A percentile compares a stretch with the other conserved stretches of the same genome.
Evolutionary conservation across 2,797 vertebrate species (phyloP).

Genomic region (Rhabdophis nuchalis): DNA sequence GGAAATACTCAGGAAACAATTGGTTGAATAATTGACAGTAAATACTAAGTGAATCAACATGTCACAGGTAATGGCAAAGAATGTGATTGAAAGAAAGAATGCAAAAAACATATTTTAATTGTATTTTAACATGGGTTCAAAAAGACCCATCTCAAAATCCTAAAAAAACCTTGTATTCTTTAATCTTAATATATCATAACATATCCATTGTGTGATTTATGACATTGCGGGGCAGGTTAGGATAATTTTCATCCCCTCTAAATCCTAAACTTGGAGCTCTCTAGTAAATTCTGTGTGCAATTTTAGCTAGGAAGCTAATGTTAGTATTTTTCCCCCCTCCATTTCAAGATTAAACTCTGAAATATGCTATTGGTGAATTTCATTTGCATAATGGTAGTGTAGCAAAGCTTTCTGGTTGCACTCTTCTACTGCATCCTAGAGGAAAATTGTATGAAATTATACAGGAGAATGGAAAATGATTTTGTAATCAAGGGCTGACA

Average conservation of each 20-base stretch:
- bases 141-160: not conserved
- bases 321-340: not conserved
- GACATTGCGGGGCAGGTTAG: not conserved
- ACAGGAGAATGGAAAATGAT: not conserved
- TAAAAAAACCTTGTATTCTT: not conserved
- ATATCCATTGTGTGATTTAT: not conserved
- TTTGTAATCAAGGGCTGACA: not conserved
- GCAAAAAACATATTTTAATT: not conserved
- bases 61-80: not conserved
- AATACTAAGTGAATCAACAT: not conserved
- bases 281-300: not conserved
- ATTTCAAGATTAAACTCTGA: not conserved
- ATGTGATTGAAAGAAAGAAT: not conserved
- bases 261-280: not conserved
- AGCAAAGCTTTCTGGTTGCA: not conserved
- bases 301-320: not conserved
- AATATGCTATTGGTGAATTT: not conserved
- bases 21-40: not conserved
- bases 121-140: not conserved
- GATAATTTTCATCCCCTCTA: not conserved
- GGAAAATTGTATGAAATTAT: not conserved
- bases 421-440: not conserved
- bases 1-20: not conserved
- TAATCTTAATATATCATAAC: not conserved
- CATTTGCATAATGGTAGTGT: not conserved